A percentile compares a stretch with the other conserved stretches of the same genome.
phyloP scores from a whole-genome alignment of 2,113 vertebrate species.

The Austrofundulus limnaeus region DNA sequence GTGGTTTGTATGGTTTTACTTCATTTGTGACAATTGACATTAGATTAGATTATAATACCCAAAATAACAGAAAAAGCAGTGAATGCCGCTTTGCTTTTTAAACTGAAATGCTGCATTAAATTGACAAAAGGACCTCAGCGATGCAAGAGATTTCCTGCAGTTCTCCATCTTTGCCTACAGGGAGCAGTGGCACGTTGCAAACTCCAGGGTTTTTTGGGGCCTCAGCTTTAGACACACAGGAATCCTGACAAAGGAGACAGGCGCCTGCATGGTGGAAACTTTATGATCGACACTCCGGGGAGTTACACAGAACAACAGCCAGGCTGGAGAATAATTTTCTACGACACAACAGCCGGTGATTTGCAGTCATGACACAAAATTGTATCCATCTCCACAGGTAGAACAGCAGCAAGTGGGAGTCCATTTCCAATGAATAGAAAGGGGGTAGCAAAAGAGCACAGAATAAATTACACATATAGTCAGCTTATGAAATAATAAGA shows the following conservation, averaged over 20 bases:
- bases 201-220: constrained; percentile 12
- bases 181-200: constrained; percentile 56
- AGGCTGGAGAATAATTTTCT: constrained; percentile 15
- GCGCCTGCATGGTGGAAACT: constrained; percentile 5
- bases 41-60: no score
- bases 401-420: constrained; percentile 28
- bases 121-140: constrained; percentile 10
- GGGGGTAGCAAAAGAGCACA: neutral
- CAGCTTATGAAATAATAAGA: neutral
- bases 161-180: constrained; percentile 43
- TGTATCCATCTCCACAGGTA: constrained; percentile 3
- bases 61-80: no score
- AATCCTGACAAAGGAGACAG: constrained; percentile 23
- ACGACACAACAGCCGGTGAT: constrained; percentile 4
- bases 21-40: no score
- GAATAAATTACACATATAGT: neutral
- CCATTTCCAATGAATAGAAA: constrained; percentile 19
- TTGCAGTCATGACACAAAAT: constrained; percentile 16
- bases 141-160: constrained; percentile 23
- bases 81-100: neutral
- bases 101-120: neutral
- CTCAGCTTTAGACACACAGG: constrained; percentile 25
- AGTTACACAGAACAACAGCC: constrained; percentile 4
- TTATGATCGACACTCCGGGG: constrained; percentile 9
- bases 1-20: no score